Evolutionary conservation across 2,113 vertebrate species (phyloP).

Genomic region (Leucopsar rothschildi): DNA sequence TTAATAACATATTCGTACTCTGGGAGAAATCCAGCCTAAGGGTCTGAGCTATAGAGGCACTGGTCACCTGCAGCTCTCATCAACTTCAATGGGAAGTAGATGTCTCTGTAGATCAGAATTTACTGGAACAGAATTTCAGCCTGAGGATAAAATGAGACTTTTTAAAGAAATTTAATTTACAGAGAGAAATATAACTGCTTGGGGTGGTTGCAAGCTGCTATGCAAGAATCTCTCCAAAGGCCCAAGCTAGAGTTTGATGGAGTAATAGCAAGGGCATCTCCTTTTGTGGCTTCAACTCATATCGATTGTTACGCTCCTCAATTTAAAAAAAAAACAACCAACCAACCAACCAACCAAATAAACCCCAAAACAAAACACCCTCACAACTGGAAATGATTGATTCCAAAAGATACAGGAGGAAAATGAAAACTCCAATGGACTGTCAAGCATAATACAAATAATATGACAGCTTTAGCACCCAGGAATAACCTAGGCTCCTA

Average conservation of each 20-base stretch:
- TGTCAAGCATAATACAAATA: not conserved
- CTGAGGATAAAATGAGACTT: constrained; percentile 34
- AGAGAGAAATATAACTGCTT: constrained; percentile 17
- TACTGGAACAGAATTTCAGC: constrained; percentile 42
- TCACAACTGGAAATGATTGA: not conserved
- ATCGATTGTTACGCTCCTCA: not conserved
- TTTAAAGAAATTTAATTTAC: constrained; percentile 37
- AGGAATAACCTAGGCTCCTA: not conserved
- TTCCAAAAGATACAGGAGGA: not conserved
- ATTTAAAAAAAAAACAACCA: not conserved
- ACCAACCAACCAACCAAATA: not conserved
- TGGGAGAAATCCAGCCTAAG: constrained; percentile 36
- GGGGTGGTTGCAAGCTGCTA: not conserved
- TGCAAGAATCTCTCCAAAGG: not conserved
- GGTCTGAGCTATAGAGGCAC: constrained; percentile 23
- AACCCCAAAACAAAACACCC: not conserved
- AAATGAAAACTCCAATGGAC: not conserved
- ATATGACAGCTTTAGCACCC: not conserved
- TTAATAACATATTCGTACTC: constrained; percentile 20
- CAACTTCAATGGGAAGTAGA: constrained; percentile 31
- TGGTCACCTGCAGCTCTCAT: constrained; percentile 39
- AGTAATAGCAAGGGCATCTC: not conserved
- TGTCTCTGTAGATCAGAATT: constrained; percentile 53
- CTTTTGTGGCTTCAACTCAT: not conserved
- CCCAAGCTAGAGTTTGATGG: not conserved